Evolutionary conservation across 2,113 vertebrate genomes (phyloP).

Genomic region (Electrona antarctica): DNA sequence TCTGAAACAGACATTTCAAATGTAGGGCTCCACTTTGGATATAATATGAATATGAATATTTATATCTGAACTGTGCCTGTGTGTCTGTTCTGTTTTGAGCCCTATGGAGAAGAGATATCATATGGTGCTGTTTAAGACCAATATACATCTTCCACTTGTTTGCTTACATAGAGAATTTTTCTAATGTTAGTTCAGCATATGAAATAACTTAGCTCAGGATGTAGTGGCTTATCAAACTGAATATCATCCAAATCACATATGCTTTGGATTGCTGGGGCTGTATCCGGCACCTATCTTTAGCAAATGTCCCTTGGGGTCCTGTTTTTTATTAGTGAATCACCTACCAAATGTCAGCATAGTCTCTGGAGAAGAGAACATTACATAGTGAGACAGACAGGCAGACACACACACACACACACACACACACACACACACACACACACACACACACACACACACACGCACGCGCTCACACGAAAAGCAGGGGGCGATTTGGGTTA

Average conservation of each 20-base stretch:
- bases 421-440: slow-evolving; percentile 20
- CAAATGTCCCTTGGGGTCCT: slow-evolving; percentile 59
- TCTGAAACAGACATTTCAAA: too few relatives aligned
- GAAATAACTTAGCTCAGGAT: slow-evolving; percentile 63
- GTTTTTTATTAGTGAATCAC: slow-evolving; percentile 63
- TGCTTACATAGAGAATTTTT: slow-evolving; percentile 20
- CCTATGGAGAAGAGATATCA: slow-evolving; percentile 46
- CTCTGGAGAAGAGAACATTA: slow-evolving; percentile 60
- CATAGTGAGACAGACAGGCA: slow-evolving; percentile 51
- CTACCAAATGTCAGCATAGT: slow-evolving; percentile 62
- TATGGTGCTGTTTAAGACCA: slow-evolving; percentile 48
- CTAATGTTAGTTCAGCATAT: slow-evolving; percentile 38
- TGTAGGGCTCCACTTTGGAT: slow-evolving; percentile 15
- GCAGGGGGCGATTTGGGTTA: slow-evolving; percentile 3
- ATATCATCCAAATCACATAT: slow-evolving; percentile 59
- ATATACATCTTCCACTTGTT: slow-evolving; percentile 23
- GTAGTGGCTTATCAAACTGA: slow-evolving; percentile 64
- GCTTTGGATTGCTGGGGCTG: slow-evolving; percentile 51
- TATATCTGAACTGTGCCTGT: slow-evolving; percentile 16
- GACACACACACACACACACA: slow-evolving; percentile 32
- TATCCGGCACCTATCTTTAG: slow-evolving; percentile 69
- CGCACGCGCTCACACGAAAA: neutral
- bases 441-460: neutral
- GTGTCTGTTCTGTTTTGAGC: neutral
- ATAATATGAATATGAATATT: slow-evolving; percentile 4